Percentiles rank a stretch among this genome's conserved stretches.
These are phyloP conservation scores for Antigone vipio DNA, from an alignment of 2,113 vertebrate species.

Conservation along the genomic window DNA sequence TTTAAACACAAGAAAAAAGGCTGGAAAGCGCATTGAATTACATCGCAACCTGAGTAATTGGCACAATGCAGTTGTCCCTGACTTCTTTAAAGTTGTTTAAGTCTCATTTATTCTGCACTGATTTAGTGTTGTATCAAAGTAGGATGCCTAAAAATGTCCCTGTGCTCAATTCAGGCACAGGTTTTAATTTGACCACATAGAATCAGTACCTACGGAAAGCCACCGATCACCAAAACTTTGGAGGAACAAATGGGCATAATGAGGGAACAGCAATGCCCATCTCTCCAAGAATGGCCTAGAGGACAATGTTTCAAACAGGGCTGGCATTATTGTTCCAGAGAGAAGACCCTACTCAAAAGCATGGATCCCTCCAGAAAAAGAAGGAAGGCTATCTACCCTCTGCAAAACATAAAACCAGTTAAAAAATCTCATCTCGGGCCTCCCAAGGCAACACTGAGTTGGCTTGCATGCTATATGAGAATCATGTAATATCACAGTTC, in stretches of 20 bases:
- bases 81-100: not conserved
- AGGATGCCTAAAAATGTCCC: not conserved
- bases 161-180: not conserved
- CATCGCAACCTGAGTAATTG: not conserved
- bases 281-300: not conserved
- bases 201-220: not conserved
- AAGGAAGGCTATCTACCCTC: not conserved
- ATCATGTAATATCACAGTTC: not conserved
- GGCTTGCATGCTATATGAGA: not conserved
- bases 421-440: not conserved
- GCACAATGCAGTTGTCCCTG: not conserved
- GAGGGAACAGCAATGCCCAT: not conserved
- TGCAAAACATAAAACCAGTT: not conserved
- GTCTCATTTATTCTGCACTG: not conserved
- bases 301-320: not conserved
- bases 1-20: not conserved
- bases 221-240: not conserved
- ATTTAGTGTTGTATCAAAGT: not conserved
- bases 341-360: not conserved
- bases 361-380: not conserved
- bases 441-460: not conserved
- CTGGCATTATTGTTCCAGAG: not conserved
- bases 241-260: not conserved
- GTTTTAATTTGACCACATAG: not conserved
- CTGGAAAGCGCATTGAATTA: not conserved